Evolutionary conservation across 2,888 invertebrate species (phyloP).

Genomic region (Thumatha senex): DNA sequence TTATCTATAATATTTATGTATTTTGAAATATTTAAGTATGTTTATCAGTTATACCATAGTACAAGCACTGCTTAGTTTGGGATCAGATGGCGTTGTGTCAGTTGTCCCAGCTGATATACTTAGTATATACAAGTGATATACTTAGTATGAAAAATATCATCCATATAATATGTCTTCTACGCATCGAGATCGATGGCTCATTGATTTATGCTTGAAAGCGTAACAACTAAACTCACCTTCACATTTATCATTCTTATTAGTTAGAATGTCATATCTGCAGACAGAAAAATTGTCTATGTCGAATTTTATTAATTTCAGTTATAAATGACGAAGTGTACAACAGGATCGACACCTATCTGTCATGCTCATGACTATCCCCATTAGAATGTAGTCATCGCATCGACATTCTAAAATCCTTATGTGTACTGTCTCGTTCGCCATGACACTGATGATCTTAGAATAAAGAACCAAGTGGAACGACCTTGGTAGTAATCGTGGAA

Average conservation of each 20-base stretch:
- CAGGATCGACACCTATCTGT: conserved; percentile 2
- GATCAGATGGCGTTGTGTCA: no score
- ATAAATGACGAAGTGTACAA: background rate
- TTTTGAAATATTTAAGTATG: no score
- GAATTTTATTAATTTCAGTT: background rate
- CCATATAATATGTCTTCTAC: no score
- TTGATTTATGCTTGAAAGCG: background rate
- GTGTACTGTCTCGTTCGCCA: conserved; percentile 64
- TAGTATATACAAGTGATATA: no score
- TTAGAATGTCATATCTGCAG: background rate
- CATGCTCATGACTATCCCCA: conserved; percentile 5
- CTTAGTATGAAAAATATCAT: no score
- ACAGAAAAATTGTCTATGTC: background rate
- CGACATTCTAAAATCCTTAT: conserved; percentile 54
- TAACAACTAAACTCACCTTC: background rate
- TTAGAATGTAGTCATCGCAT: conserved; percentile 27
- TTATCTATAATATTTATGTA: no score
- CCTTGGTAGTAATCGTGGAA: conserved; percentile 46
- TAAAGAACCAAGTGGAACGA: conserved; percentile 58
- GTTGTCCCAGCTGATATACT: no score
- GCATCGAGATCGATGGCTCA: background rate
- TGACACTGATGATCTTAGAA: conserved; percentile 76
- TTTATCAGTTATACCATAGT: no score
- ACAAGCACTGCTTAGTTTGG: no score
- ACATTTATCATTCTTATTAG: background rate